Conservation (phyloP, 2,797 vertebrate species). For the Malacoraja senta region DNA sequence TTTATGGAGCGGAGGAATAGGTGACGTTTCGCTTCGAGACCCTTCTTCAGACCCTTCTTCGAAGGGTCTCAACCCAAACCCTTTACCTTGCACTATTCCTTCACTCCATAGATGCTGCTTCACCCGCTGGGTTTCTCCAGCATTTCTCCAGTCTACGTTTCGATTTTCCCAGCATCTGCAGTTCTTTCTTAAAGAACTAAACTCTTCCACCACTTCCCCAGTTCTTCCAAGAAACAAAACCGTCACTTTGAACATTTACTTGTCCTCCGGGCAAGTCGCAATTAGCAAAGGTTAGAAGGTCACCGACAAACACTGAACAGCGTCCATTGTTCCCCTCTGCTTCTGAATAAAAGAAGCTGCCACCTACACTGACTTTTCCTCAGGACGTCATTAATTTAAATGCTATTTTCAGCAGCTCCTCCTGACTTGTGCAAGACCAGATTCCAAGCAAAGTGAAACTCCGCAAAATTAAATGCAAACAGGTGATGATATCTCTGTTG, state of each 20-base stretch:
- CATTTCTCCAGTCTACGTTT: no score
- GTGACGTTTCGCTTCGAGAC: no score
- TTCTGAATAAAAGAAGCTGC: slow-evolving; percentile 64
- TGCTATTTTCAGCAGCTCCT: slow-evolving; percentile 25
- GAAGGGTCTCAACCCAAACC: no score
- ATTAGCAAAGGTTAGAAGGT: slow-evolving; percentile 62
- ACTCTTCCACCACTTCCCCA: not conserved
- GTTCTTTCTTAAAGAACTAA: no score
- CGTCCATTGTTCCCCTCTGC: slow-evolving; percentile 57
- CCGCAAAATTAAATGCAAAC: not conserved
- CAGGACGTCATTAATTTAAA: slow-evolving; percentile 63
- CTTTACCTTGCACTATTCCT: no score
- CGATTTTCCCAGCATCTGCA: no score
- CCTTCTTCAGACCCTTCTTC: no score
- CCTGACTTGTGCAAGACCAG: not conserved
- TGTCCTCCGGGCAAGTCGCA: slow-evolving; percentile 60
- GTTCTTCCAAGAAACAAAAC: slow-evolving; percentile 44
- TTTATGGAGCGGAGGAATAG: no score
- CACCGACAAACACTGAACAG: slow-evolving; percentile 58
- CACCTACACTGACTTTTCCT: slow-evolving; percentile 67
- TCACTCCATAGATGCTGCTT: no score
- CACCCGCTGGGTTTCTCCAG: no score
- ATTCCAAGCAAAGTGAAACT: slow-evolving; percentile 15
- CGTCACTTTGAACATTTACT: slow-evolving; percentile 51
- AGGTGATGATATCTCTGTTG: not conserved